Base-by-base conservation (phyloP, 1,140 invertebrate species). In the Drosophila eugracilis region DNA sequence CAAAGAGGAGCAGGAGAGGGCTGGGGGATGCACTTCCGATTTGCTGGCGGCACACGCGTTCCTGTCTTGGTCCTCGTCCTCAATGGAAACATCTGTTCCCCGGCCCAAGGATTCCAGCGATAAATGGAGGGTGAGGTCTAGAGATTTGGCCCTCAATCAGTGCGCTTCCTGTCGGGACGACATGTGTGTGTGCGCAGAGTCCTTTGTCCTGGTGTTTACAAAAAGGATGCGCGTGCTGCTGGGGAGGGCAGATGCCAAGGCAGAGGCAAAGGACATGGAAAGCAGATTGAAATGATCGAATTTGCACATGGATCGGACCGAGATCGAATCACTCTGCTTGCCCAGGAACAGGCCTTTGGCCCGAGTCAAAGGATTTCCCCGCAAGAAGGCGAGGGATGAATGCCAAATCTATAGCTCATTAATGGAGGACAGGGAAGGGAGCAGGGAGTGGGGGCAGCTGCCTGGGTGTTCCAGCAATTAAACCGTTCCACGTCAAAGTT, bases 81-180 rank as follows among this genome's bases (percentile, higher is more conserved):
- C 49, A 54, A 55, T 44, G 15, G 81, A 86, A 86, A 86, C 81
- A 86, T 86, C 81, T 86, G 81, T 81, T 81, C 83, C 83, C 69
- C 67, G 66, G 55, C 15, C 44, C 24, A 10, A 53, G 57, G 52
- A 66, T 36, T 45, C 7, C 19, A 39, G 15, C 15, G 36, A 39
- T n/a, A 21, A 41, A 12, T 7, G 21, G 41, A 44, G 41, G 41
- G 41, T 44, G 37, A 69, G 50, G 30, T 12, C 71, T 14, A 49
- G 63, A 69, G 49, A 74, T 74, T 79, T 85, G 80, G 81, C 78
- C 73, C 81, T 85, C 81, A 85, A 85, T 85, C 81, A 85, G 81
- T 85, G 81, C 81, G 81, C 83, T 86, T 85, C 81, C 81, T 85
- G 81, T 72, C 75, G 48, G 58, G 45, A 44, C 45, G 42, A 70